Evolutionary conservation across 2,888 invertebrate species (phyloP).

Genomic region (Andrena minutula): DNA sequence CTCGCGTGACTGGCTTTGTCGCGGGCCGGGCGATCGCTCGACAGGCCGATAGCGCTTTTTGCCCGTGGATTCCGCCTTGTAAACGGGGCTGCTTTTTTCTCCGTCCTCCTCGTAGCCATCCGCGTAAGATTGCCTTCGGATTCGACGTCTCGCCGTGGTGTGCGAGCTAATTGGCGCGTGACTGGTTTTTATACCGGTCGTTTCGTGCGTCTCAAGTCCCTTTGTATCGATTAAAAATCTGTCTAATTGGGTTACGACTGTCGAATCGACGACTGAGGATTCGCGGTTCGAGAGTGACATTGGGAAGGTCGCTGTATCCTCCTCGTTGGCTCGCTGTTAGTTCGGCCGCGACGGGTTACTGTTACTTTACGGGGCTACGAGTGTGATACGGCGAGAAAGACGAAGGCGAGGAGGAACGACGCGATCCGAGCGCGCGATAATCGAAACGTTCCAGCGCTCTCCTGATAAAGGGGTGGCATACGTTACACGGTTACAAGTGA

Average conservation of each 20-base stretch:
- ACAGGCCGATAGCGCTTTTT: too few species aligned
- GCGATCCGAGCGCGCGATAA: slow-evolving; percentile 62
- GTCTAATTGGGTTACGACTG: too few species aligned
- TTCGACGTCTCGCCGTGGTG: too few species aligned
- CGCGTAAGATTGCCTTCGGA: too few species aligned
- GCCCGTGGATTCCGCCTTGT: too few species aligned
- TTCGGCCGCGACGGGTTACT: slow-evolving; percentile 23
- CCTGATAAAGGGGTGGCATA: slow-evolving; percentile 55
- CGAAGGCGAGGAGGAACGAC: slow-evolving; percentile 55
- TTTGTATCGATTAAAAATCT: neutral
- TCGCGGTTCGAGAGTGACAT: slow-evolving; percentile 9
- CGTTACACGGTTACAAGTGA: slow-evolving; percentile 29
- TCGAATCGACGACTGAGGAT: neutral
- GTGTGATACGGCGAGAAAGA: slow-evolving; percentile 20
- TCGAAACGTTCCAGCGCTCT: slow-evolving; percentile 57
- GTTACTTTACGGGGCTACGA: slow-evolving; percentile 51
- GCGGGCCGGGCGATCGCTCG: neutral
- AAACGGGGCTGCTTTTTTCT: too few species aligned
- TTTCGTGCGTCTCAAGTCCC: neutral
- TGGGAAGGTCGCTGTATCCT: slow-evolving; percentile 29
- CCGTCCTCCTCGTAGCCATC: too few species aligned
- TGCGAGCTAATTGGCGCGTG: neutral
- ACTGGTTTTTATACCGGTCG: neutral
- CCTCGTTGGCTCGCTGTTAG: neutral
- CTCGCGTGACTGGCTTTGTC: neutral